Percentiles rank a stretch among this genome's conserved stretches.
Evolutionary conservation across 35 echinoderm and acorn worm genomes (phyloP).

Genomic region (Lytechinus variegatus): DNA sequence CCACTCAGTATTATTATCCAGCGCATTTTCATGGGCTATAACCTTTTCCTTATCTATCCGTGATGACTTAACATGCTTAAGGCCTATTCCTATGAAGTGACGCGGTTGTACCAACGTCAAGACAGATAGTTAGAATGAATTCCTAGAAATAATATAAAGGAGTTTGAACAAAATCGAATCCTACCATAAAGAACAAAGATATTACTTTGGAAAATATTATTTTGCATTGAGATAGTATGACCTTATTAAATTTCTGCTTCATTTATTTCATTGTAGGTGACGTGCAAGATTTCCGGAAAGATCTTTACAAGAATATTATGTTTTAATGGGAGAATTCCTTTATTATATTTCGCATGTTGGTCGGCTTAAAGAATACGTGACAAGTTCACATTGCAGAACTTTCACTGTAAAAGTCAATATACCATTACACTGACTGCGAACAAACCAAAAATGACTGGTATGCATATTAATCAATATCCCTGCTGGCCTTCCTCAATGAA

Average conservation of each 20-base stretch:
- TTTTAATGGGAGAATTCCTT: not conserved
- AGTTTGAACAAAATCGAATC: not conserved
- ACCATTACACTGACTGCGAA: not conserved
- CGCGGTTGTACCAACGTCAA: not conserved
- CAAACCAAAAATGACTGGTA: not conserved
- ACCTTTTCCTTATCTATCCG: not conserved
- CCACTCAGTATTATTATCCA: not conserved
- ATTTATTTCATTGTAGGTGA: too few relatives aligned
- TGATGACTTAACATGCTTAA: not conserved
- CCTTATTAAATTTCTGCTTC: not conserved
- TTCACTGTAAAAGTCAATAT: not conserved
- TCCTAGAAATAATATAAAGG: not conserved
- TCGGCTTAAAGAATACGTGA: not conserved
- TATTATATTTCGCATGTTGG: not conserved
- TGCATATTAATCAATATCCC: constrained; percentile 19
- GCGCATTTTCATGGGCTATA: not conserved
- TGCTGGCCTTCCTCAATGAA: not conserved
- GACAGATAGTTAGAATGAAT: not conserved
- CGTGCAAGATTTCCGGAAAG: not conserved
- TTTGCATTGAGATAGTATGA: not conserved
- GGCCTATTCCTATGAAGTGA: not conserved
- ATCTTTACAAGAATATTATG: not conserved
- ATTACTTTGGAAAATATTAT: not conserved
- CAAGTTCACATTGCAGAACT: not conserved
- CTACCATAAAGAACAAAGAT: not conserved